Percentiles rank a stretch among this genome's conserved stretches.
These are phyloP conservation scores for Sardinella longiceps DNA, from an alignment of 2,797 vertebrate genomes.

Conservation along the genomic window DNA sequence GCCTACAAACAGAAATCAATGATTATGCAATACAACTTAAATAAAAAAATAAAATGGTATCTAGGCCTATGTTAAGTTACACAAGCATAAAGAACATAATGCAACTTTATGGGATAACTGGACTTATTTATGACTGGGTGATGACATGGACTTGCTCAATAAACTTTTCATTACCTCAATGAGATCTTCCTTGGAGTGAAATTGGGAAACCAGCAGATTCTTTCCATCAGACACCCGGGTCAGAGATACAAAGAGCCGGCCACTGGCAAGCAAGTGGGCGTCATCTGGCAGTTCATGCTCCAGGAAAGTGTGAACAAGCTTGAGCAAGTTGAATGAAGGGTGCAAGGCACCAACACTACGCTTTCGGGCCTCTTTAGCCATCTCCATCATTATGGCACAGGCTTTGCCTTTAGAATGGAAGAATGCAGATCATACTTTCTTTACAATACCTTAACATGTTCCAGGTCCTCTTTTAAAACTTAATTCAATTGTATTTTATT, in stretches of 20 bases:
- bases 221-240: slow-evolving; percentile 84
- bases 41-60: not conserved
- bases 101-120: not conserved
- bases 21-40: not conserved
- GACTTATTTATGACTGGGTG: not conserved
- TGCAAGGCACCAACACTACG: slow-evolving; percentile 79
- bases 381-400: slow-evolving; percentile 70
- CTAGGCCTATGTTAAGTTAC: not conserved
- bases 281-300: slow-evolving; percentile 75
- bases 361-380: slow-evolving; percentile 75
- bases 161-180: slow-evolving; percentile 80
- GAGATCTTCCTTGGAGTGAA: slow-evolving; percentile 85
- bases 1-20: slow-evolving; percentile 69
- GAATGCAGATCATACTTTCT: no score
- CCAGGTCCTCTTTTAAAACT: no score
- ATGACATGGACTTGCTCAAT: not conserved
- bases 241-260: slow-evolving; percentile 82
- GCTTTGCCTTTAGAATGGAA: slow-evolving; percentile 61
- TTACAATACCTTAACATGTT: no score
- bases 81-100: not conserved
- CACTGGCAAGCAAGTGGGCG: slow-evolving; percentile 75
- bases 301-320: slow-evolving; percentile 70
- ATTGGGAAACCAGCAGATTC: slow-evolving; percentile 85
- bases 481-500: not conserved
- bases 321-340: slow-evolving; percentile 78